Evolutionary conservation across 2,888 invertebrate genomes (phyloP).

Genomic region (Spicauda simplicius): DNA sequence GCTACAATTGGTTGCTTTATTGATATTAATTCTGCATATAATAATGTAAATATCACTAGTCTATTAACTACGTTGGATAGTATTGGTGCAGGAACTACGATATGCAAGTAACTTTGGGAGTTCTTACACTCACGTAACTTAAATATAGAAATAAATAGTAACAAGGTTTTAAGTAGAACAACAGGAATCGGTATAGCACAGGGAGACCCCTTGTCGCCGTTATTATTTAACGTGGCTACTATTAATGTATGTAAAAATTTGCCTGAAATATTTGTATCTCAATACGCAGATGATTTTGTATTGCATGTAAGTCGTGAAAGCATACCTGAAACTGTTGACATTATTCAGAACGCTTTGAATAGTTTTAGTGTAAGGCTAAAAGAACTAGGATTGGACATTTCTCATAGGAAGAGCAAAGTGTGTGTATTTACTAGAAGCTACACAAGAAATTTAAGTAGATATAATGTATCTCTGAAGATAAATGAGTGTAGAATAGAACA

Average conservation of each 20-base stretch:
- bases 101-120: slow-evolving; percentile 34
- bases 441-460: slow-evolving; percentile 9
- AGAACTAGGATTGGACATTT: slow-evolving; percentile 41
- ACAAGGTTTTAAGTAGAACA: not conserved
- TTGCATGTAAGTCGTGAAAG: slow-evolving; percentile 38
- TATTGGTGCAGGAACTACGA: slow-evolving; percentile 19
- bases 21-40: slow-evolving; percentile 39
- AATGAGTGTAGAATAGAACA: slow-evolving; percentile 29
- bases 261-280: slow-evolving; percentile 13
- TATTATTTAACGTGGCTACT: slow-evolving; percentile 34
- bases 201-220: slow-evolving; percentile 32
- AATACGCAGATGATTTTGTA: slow-evolving; percentile 41
- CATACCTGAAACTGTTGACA: not conserved
- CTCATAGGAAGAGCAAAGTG: slow-evolving; percentile 42
- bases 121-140: slow-evolving; percentile 22
- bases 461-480: slow-evolving; percentile 28
- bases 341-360: slow-evolving; percentile 39
- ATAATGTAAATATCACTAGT: slow-evolving; percentile 30
- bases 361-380: slow-evolving; percentile 25
- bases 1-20: slow-evolving; percentile 38
- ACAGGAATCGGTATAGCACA: slow-evolving; percentile 28
- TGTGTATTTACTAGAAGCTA: slow-evolving; percentile 42
- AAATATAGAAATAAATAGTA: slow-evolving; percentile 12
- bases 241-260: slow-evolving; percentile 22
- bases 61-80: slow-evolving; percentile 35